A percentile compares a stretch with the other conserved stretches of the same genome.
Conservation (phyloP, 2,113 vertebrate genomes). For the Trogon melanurus region DNA sequence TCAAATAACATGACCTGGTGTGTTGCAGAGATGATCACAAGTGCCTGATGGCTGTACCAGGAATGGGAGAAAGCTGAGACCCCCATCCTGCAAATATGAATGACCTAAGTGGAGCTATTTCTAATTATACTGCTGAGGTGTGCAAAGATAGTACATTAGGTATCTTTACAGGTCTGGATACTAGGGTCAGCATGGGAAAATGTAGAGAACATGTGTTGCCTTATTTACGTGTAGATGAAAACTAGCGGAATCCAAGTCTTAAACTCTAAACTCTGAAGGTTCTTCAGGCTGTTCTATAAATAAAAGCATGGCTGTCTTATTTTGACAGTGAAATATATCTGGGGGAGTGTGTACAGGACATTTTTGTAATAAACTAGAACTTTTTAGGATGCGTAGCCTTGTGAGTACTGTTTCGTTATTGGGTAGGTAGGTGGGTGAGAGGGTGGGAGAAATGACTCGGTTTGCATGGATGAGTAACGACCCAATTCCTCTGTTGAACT, state of each 20-base stretch:
- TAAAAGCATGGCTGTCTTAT: not conserved
- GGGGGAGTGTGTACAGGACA: not conserved
- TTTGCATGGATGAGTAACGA: slow-evolving; percentile 19
- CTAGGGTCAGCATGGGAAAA: not conserved
- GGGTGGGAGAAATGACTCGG: not conserved
- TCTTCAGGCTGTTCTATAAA: not conserved
- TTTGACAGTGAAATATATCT: not conserved
- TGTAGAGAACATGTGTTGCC: not conserved
- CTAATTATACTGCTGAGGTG: not conserved
- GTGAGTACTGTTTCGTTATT: not conserved
- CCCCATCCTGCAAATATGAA: not conserved
- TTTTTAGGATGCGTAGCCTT: not conserved
- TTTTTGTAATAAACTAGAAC: not conserved
- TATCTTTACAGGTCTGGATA: not conserved
- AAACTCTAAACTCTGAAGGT: not conserved
- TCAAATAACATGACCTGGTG: not conserved
- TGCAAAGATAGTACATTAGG: not conserved
- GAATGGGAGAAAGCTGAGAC: not conserved
- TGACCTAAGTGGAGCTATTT: not conserved
- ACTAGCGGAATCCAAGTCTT: not conserved
- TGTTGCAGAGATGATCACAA: not conserved
- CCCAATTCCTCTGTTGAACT: slow-evolving; percentile 9
- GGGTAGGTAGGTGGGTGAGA: slow-evolving; percentile 13
- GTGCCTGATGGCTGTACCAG: not conserved
- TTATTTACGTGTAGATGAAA: not conserved